A percentile compares a stretch with the other conserved stretches of the same genome.
These are phyloP conservation scores for Scaptomyza cyrtandrae DNA, from an alignment of 2,888 invertebrate genomes.

Conservation along the genomic window DNA sequence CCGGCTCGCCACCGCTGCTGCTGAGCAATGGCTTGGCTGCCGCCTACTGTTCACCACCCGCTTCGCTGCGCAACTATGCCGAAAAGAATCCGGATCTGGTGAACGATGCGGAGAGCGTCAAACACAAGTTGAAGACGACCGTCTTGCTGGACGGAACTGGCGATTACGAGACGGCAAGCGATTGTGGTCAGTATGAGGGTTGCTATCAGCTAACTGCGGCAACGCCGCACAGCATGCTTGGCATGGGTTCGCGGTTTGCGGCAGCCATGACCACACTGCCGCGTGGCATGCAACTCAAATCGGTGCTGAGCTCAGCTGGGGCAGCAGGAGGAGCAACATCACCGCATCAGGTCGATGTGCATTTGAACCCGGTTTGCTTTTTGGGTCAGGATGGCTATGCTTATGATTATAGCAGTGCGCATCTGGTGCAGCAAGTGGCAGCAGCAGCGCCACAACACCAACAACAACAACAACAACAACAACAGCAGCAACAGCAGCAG, in stretches of 20 bases:
- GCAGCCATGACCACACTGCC: constrained; percentile 86
- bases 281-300: constrained; percentile 85
- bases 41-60: constrained; percentile 86
- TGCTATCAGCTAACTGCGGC: constrained; percentile 82
- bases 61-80: constrained; percentile 85
- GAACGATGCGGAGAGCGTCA: constrained; percentile 89
- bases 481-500: constrained; percentile 73
- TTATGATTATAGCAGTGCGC: constrained; percentile 84
- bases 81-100: constrained; percentile 93
- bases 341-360: constrained; percentile 90
- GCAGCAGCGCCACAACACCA: constrained; percentile 60
- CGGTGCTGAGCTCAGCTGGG: constrained; percentile 65
- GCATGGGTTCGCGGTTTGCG: constrained; percentile 82
- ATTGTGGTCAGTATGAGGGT: constrained; percentile 82
- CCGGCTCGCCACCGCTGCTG: constrained; percentile 81
- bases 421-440: constrained; percentile 76
- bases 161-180: constrained; percentile 82
- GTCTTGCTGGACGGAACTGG: constrained; percentile 83
- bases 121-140: constrained; percentile 85
- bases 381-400: constrained; percentile 92
- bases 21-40: constrained; percentile 71
- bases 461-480: constrained; percentile 64
- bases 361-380: constrained; percentile 91
- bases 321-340: constrained; percentile 74
- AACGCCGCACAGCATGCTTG: constrained; percentile 72